Evolutionary conservation across 2,888 invertebrate species (phyloP), one percentile per base, ranked within the genome.

Genomic region (Dascillus cervinus): DNA sequence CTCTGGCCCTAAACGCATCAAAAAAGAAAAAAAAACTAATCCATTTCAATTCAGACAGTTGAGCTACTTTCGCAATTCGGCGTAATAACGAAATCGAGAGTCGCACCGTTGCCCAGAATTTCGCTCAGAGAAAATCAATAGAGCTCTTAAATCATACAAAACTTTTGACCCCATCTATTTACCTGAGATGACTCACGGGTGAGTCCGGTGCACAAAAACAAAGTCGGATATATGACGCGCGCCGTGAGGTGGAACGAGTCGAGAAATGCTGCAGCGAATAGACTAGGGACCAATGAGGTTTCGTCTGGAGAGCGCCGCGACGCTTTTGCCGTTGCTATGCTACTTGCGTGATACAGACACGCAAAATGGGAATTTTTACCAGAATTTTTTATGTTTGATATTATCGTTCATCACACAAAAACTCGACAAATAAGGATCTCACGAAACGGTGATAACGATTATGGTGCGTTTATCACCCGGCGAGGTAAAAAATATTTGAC

Each of bases 141-240:
- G 8, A 6, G 5, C 17, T 17, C 17, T 17, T 17, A 17, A 17
- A 17, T 17, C 17, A 17, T 17, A 8, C 17, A 17, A 17, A 17
- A 17, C 17, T 17, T 17, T 17, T 17, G 4, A 17, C 71, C 71
- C 71, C 71, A 71, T 70, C 70, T 70, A 71, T 71, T 70, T 50
- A 53, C 56, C 53, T 50, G 56, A 56, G 58, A 56, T 57, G 57
- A 55, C 53, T 57, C 56, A 53, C 55, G 49, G 52, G 44, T 47
- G 45, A 39, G 37, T 41, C 44, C 43, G 65, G 67, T 58, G 64
- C 33, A 66, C 63, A 48, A 41, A 64, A 3, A 60, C 55, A 44
- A 60, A 65, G 23, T 22, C 9, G 23, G 27, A n/a, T n/a, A n/a
- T 21, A 13, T 19, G 3, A 8, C 11, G 13, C 13, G 14, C 11